Evolutionary conservation across 2,113 vertebrate genomes (phyloP).

Genomic region (Solenodon paradoxus): DNA sequence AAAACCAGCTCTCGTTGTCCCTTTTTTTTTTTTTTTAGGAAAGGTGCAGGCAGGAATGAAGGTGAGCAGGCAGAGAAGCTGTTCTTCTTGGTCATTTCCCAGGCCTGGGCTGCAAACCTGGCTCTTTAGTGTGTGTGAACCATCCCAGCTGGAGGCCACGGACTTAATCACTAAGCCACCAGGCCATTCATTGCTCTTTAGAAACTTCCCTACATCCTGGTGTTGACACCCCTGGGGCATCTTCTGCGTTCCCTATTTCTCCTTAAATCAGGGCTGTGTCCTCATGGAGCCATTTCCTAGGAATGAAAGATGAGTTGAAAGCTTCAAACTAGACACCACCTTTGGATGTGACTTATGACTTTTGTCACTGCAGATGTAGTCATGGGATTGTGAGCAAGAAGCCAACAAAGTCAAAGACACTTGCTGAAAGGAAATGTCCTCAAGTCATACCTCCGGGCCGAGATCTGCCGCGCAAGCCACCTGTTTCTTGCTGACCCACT

Average conservation of each 20-base stretch:
- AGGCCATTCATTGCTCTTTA: too few relatives aligned
- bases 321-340: background rate
- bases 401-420: background rate
- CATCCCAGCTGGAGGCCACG: too few relatives aligned
- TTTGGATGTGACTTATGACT: background rate
- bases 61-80: too few relatives aligned
- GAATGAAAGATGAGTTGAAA: background rate
- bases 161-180: too few relatives aligned
- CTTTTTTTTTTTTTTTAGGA: too few relatives aligned
- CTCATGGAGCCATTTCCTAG: background rate
- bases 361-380: fast-evolving
- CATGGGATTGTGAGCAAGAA: background rate
- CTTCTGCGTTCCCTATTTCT: background rate
- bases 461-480: background rate
- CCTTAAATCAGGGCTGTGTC: background rate
- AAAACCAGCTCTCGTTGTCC: background rate
- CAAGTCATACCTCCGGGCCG: background rate
- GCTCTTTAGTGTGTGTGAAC: too few relatives aligned
- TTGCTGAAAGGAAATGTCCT: background rate
- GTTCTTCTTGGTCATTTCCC: too few relatives aligned
- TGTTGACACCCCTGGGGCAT: background rate
- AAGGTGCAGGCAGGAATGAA: too few relatives aligned
- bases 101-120: too few relatives aligned
- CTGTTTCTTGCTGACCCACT: background rate
- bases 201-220: background rate